Conservation (phyloP, 2,113 vertebrate genomes). For the Embiotoca jacksoni region DNA sequence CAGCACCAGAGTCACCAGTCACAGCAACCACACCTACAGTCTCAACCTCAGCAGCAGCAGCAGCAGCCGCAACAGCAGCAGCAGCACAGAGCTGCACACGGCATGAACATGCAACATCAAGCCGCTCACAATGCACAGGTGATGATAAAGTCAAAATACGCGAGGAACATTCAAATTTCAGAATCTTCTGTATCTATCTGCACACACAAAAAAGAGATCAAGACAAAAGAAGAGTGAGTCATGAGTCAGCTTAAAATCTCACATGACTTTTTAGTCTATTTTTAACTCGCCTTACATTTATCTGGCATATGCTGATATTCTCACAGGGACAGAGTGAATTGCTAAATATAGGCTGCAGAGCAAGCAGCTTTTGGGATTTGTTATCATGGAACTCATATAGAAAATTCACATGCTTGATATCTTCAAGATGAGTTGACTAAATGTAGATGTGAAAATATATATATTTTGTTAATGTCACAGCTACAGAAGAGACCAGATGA, state of each 20-base stretch:
- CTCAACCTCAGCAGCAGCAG: slow-evolving; percentile 79
- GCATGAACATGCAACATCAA: slow-evolving; percentile 79
- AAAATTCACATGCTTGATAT: too few species aligned
- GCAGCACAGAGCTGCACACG: slow-evolving; percentile 75
- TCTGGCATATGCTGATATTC: slow-evolving; percentile 42
- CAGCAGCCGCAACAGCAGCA: slow-evolving; percentile 79
- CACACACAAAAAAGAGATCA: slow-evolving; percentile 1
- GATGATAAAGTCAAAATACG: slow-evolving; percentile 13
- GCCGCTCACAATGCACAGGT: slow-evolving; percentile 77
- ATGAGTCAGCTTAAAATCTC: slow-evolving; percentile 43
- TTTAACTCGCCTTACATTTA: slow-evolving; percentile 40
- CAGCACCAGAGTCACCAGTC: slow-evolving; percentile 85
- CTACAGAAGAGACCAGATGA: slow-evolving; percentile 90
- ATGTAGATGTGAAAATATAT: neutral
- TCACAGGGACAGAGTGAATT: slow-evolving; percentile 12
- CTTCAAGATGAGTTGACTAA: neutral
- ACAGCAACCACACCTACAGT: slow-evolving; percentile 81
- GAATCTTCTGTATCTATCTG: neutral
- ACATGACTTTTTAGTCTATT: slow-evolving; percentile 38
- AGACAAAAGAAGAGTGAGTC: slow-evolving; percentile 2
- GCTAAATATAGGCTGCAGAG: slow-evolving; percentile 29
- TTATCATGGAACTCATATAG: too few species aligned
- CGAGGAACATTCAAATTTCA: too few species aligned
- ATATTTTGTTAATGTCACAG: slow-evolving; percentile 54
- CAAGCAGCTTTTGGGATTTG: neutral